phyloP scores from a whole-genome alignment of 2,888 invertebrate genomes.

The Megalurothrips usitatus region DNA sequence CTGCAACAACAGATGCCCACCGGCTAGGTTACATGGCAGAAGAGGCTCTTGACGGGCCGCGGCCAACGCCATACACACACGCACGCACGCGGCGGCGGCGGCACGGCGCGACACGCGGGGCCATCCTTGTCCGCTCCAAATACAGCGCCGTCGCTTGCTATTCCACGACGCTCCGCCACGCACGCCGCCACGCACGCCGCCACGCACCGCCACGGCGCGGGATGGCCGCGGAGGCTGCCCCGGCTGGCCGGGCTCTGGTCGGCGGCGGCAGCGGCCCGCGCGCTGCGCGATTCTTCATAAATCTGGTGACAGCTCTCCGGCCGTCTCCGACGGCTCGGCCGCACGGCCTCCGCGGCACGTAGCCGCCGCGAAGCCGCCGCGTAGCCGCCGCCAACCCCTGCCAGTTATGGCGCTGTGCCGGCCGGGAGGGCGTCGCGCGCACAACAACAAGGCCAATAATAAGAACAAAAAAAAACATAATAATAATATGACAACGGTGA shows the following conservation, averaged over 20 bases:
- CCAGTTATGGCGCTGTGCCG: not conserved
- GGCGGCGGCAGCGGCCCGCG: not conserved
- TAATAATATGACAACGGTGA: not conserved
- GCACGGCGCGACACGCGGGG: not conserved
- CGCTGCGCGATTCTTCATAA: conserved; percentile 9
- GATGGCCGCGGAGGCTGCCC: no score
- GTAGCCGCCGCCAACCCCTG: not conserved
- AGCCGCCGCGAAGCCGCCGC: no score
- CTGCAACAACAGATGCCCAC: conserved; percentile 48
- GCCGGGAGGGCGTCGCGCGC: not conserved
- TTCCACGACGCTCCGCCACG: not conserved
- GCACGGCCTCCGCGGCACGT: not conserved
- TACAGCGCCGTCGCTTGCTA: conserved; percentile 2
- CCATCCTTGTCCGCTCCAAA: not conserved
- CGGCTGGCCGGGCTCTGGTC: no score
- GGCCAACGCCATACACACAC: not conserved
- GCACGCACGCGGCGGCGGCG: no score
- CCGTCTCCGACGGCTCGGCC: not conserved
- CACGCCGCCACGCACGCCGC: no score
- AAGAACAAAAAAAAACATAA: no score
- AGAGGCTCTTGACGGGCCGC: conserved; percentile 1
- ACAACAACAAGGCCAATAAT: no score
- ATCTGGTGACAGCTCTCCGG: conserved; percentile 3
- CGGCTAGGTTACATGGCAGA: conserved; percentile 25
- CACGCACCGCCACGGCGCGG: no score